Percentiles rank a stretch among this genome's conserved stretches.
Conservation (phyloP, 2,888 invertebrate species). For the Cecidostiba fungosa region DNA sequence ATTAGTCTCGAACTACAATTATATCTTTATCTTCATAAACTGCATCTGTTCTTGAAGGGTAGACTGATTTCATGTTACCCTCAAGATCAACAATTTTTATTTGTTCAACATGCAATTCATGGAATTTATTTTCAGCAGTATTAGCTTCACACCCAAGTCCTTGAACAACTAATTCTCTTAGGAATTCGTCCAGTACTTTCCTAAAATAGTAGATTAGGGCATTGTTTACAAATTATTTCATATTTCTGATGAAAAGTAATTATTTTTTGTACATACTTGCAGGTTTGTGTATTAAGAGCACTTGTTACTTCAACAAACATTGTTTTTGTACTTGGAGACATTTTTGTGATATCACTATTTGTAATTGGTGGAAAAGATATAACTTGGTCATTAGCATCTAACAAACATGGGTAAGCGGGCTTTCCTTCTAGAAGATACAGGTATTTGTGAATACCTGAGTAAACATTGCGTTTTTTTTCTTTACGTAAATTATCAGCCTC, state of each 20-base stretch:
- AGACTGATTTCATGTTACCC: constrained; percentile 88
- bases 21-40: constrained; percentile 80
- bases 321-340: constrained; percentile 84
- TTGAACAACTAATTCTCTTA: constrained; percentile 84
- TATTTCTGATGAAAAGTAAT: background rate
- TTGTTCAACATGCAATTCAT: constrained; percentile 83
- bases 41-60: constrained; percentile 89
- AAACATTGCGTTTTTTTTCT: constrained; percentile 91
- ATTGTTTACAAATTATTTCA: background rate
- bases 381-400: constrained; percentile 85
- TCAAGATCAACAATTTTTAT: constrained; percentile 87
- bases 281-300: constrained; percentile 84
- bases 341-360: constrained; percentile 91
- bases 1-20: constrained; percentile 71
- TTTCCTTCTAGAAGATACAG: constrained; percentile 90
- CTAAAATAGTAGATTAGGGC: constrained; percentile 68
- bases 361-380: constrained; percentile 94
- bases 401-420: constrained; percentile 86
- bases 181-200: constrained; percentile 85
- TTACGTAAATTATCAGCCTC: constrained; percentile 91
- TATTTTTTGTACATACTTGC: constrained; percentile 79
- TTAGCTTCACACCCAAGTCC: constrained; percentile 80
- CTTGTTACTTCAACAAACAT: constrained; percentile 91
- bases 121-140: constrained; percentile 73
- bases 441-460: constrained; percentile 92